Conservation (phyloP, 1,140 invertebrate species). For the Drosophila baimaii region DNA sequence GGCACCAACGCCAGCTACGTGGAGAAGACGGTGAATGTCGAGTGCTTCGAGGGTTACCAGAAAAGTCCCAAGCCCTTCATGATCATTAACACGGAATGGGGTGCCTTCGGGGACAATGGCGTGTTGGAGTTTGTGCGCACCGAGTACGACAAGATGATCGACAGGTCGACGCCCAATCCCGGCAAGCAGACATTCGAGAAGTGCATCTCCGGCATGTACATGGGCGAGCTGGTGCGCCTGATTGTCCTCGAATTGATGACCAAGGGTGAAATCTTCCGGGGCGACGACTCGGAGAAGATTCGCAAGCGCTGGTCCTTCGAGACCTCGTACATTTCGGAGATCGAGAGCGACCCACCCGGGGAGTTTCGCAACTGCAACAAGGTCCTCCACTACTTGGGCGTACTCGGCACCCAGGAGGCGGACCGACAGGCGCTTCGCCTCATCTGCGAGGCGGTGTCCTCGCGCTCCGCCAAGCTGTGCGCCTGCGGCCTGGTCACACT, state of each 20-base stretch:
- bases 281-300: constrained; percentile 17
- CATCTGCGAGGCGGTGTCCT: constrained; percentile 95
- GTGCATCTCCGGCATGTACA: constrained; percentile 96
- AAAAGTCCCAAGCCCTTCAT: constrained; percentile 86
- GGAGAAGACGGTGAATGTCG: constrained; percentile 87
- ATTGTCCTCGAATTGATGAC: constrained; percentile 77
- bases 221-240: constrained; percentile 91
- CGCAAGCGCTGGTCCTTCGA: constrained; percentile 85
- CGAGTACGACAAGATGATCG: constrained; percentile 93
- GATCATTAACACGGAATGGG: constrained; percentile 98
- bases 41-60: constrained; percentile 87
- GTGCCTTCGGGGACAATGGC: constrained; percentile 97
- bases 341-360: constrained; percentile 94
- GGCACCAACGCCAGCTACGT: constrained; percentile 98
- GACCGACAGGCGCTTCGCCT: constrained; percentile 94
- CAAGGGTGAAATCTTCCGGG: constrained; percentile 31
- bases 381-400: constrained; percentile 92
- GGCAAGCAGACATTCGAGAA: constrained; percentile 95
- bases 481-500: constrained; percentile 93
- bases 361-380: constrained; percentile 91
- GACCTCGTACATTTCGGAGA: constrained; percentile 98
- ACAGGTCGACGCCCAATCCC: constrained; percentile 91
- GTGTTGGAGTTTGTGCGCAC: constrained; percentile 87
- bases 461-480: constrained; percentile 96
- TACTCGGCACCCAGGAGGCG: constrained; percentile 90